These are phyloP conservation scores for Agelas oroides DNA, from an alignment of 37 sponge, comb jelly and placozoan species.

Conservation along the genomic window DNA sequence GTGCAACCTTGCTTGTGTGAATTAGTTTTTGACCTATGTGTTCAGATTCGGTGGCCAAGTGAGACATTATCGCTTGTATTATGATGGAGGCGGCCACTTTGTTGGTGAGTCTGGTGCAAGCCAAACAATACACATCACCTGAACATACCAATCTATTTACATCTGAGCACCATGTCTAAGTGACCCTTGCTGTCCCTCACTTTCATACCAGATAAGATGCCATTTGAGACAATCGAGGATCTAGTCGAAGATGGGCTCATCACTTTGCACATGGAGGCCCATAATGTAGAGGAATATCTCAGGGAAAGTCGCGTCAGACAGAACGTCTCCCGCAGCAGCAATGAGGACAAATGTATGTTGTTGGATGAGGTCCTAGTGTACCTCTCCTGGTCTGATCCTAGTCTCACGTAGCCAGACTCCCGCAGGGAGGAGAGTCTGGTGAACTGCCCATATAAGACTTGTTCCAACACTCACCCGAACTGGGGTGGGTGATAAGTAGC, in stretches of 20 bases:
- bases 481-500: no score
- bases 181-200: no score
- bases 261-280: constrained; percentile 79
- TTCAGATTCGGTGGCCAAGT: constrained; percentile 67
- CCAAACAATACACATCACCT: not conserved
- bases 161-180: not conserved
- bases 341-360: no score
- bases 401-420: no score
- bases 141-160: no score
- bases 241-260: constrained; percentile 91
- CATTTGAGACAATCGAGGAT: constrained; percentile 87
- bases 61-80: constrained; percentile 73
- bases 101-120: constrained; percentile 68
- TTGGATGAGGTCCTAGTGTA: no score
- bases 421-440: no score
- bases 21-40: not conserved
- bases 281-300: constrained; percentile 77
- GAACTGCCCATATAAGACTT: no score
- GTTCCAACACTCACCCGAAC: no score
- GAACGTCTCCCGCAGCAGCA: not conserved
- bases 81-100: constrained; percentile 54
- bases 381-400: no score
- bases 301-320: constrained; percentile 15
- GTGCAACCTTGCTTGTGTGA: not conserved
- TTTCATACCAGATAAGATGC: constrained; percentile 72